Percentiles rank a stretch among this genome's conserved stretches.
Evolutionary conservation across 2,888 invertebrate genomes (phyloP).

Genomic region (Argyresthia albistria): DNA sequence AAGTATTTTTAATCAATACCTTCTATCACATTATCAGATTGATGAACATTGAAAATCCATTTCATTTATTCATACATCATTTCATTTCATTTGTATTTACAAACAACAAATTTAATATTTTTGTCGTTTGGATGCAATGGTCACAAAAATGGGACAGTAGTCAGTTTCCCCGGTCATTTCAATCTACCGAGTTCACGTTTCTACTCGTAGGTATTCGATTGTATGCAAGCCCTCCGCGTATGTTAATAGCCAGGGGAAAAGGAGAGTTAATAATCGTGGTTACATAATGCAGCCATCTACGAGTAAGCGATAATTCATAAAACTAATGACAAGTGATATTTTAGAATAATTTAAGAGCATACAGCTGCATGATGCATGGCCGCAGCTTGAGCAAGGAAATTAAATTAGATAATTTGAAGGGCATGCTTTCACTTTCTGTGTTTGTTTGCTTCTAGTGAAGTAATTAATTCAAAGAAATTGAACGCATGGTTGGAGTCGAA

Average conservation of each 20-base stretch:
- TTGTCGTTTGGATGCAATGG: no score
- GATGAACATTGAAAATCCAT: no score
- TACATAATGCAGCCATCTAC: background rate
- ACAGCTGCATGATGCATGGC: background rate
- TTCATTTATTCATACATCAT: no score
- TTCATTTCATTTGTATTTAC: no score
- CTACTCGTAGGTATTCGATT: background rate
- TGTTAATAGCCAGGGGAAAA: constrained; percentile 1
- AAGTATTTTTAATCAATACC: no score
- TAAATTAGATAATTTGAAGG: constrained; percentile 55
- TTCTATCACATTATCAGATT: no score
- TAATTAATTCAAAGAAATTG: no score
- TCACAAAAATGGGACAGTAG: no score
- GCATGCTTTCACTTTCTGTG: constrained; percentile 46
- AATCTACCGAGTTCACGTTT: background rate
- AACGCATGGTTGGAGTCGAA: no score
- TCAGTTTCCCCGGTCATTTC: background rate
- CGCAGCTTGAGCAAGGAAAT: constrained; percentile 17
- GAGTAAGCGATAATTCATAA: constrained; percentile 33
- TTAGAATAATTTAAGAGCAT: constrained; percentile 15
- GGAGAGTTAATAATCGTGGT: background rate
- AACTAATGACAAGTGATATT: constrained; percentile 62
- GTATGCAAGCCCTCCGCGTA: background rate
- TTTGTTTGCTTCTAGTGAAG: background rate
- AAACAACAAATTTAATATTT: no score